A percentile compares a stretch with the other conserved stretches of the same genome.
phyloP scores from a whole-genome alignment of 2,797 vertebrate species.

The Hephaestus fuliginosus region DNA sequence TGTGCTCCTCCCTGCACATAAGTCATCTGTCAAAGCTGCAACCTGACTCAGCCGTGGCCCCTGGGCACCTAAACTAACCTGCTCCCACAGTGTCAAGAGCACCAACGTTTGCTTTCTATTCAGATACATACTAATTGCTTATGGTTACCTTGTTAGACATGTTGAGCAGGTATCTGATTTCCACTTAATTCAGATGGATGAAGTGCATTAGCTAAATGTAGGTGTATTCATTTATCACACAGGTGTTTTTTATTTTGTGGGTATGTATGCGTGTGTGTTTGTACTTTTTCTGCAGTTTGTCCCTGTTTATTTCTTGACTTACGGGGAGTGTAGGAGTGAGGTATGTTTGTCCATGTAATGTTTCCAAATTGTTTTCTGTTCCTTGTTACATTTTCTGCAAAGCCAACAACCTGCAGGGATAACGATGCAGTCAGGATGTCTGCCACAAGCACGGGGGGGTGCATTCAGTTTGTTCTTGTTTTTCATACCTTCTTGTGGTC shows the following conservation, averaged over 20 bases:
- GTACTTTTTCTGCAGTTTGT: not conserved
- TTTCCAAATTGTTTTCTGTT: conserved; percentile 31
- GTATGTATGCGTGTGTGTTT: conserved; percentile 5
- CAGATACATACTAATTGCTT: conserved; percentile 3
- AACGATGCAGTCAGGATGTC: conserved; percentile 15
- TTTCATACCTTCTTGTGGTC: not conserved
- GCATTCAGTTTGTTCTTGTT: conserved; percentile 4
- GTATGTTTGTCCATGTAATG: conserved; percentile 2
- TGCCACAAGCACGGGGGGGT: not conserved
- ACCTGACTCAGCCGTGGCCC: conserved; percentile 45
- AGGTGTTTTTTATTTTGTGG: conserved; percentile 44
- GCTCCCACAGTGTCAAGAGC: conserved; percentile 26
- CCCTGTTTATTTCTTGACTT: conserved; percentile 14
- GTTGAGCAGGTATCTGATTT: conserved; percentile 31
- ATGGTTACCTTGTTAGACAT: conserved; percentile 40
- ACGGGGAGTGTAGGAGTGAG: not conserved
- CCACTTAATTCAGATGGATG: conserved; percentile 28
- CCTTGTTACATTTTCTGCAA: conserved; percentile 28
- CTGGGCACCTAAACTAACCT: conserved; percentile 59
- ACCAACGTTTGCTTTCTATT: conserved; percentile 27
- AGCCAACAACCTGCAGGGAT: conserved; percentile 19
- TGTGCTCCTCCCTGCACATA: conserved; percentile 44
- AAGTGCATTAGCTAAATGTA: not conserved
- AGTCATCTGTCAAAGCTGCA: conserved; percentile 62
- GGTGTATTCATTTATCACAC: conserved; percentile 1